These are phyloP conservation scores for Clarias macrocephalus DNA, from an alignment of 2,113 vertebrate species.

Conservation along the genomic window DNA sequence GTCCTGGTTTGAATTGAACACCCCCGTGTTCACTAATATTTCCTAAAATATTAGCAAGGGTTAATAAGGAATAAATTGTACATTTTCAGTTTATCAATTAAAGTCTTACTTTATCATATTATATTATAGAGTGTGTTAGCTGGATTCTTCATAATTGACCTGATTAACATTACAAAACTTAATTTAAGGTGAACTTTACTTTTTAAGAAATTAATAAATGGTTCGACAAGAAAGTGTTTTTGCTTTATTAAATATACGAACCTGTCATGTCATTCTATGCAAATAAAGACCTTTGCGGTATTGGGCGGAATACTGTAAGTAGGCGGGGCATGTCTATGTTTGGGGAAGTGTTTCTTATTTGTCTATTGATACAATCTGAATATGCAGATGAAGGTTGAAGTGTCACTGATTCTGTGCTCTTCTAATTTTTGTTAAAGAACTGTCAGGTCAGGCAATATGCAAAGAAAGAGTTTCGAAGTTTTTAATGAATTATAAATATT, in stretches of 20 bases:
- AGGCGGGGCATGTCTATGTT: background rate
- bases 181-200: too few species aligned
- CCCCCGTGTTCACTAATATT: too few species aligned
- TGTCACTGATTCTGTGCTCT: background rate
- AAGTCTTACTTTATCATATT: background rate
- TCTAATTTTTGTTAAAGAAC: background rate
- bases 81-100: background rate
- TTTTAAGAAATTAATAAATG: background rate
- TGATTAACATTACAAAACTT: background rate
- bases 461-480: background rate
- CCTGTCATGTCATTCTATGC: background rate
- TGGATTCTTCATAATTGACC: background rate
- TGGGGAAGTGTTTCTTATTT: too few species aligned
- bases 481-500: conserved; percentile 2
- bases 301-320: background rate
- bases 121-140: background rate
- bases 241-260: background rate
- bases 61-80: too few species aligned
- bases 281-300: background rate
- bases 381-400: background rate
- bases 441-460: background rate
- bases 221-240: background rate
- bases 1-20: too few species aligned
- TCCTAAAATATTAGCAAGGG: too few species aligned
- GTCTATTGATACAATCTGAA: background rate